Conservation (phyloP, 2,113 vertebrate genomes). For the Labeo catla region DNA sequence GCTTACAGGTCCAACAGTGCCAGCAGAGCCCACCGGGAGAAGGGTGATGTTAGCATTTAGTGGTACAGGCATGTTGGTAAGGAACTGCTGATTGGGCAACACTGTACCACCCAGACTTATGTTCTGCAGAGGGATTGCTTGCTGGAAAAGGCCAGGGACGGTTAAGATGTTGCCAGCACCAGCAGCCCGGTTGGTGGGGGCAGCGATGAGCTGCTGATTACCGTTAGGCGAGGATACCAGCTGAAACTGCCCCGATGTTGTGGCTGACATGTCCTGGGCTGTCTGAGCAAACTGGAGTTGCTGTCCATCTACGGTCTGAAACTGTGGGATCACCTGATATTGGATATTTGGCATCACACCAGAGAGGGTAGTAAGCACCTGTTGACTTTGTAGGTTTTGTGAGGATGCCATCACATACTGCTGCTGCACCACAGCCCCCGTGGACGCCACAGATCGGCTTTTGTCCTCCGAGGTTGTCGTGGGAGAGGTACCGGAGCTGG, state of each 20-base stretch:
- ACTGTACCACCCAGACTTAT: conserved; percentile 83
- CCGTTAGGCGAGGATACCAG: conserved; percentile 82
- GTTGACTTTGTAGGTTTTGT: conserved; percentile 86
- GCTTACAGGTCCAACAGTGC: conserved; percentile 65
- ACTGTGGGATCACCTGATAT: conserved; percentile 96
- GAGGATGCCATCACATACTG: conserved; percentile 87
- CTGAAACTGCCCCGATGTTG: conserved; percentile 86
- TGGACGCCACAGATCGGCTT: conserved; percentile 71
- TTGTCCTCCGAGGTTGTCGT: conserved; percentile 59
- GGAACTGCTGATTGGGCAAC: conserved; percentile 91
- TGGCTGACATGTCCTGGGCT: conserved; percentile 83
- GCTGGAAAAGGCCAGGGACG: conserved; percentile 90
- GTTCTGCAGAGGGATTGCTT: conserved; percentile 93
- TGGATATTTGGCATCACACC: conserved; percentile 92
- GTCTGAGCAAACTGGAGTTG: conserved; percentile 87
- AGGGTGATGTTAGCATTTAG: conserved; percentile 95
- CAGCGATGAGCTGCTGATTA: conserved; percentile 88
- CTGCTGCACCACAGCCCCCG: conserved; percentile 67
- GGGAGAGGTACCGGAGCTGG: conserved; percentile 70
- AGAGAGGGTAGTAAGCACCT: conserved; percentile 87
- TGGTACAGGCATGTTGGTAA: conserved; percentile 92
- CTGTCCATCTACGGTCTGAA: conserved; percentile 94
- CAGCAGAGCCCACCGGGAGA: conserved; percentile 86
- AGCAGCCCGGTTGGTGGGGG: conserved; percentile 73
- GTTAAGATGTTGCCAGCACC: conserved; percentile 87